Evolutionary conservation across 2,888 invertebrate species (phyloP).

Genomic region (Troglohyphantes excavatus): DNA sequence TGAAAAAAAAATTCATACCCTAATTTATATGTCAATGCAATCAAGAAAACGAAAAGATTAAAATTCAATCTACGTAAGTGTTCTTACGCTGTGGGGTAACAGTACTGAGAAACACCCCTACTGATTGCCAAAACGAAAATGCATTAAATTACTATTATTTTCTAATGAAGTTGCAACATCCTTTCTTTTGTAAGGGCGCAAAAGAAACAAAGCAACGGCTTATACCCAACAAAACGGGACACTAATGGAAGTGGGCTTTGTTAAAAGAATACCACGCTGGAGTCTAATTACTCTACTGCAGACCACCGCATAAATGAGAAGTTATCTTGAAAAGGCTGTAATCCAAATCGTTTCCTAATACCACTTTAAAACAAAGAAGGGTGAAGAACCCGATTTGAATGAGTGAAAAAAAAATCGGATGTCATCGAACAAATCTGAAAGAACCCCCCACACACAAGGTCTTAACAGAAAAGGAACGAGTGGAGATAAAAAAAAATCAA

Average conservation of each 20-base stretch:
- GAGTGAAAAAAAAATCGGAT: constrained; percentile 29
- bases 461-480: constrained; percentile 19
- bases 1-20: no score
- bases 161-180: constrained; percentile 16
- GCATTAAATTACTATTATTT: constrained; percentile 6
- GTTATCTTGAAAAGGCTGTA: background rate
- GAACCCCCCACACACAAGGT: constrained; percentile 16
- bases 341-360: constrained; percentile 37
- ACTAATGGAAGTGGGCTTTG: constrained; percentile 17
- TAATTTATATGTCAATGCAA: no score
- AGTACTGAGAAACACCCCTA: no score
- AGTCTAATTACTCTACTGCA: background rate
- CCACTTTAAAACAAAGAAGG: constrained; percentile 38
- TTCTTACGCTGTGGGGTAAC: no score
- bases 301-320: no score
- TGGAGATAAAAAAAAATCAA: constrained; percentile 11
- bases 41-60: no score
- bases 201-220: no score
- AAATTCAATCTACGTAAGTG: no score
- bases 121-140: background rate
- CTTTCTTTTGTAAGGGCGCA: background rate
- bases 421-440: constrained; percentile 30
- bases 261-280: background rate
- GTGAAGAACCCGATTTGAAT: constrained; percentile 61
- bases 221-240: no score